phyloP scores from a whole-genome alignment of 2,113 vertebrate species.

The Sapayoa aenigma region DNA sequence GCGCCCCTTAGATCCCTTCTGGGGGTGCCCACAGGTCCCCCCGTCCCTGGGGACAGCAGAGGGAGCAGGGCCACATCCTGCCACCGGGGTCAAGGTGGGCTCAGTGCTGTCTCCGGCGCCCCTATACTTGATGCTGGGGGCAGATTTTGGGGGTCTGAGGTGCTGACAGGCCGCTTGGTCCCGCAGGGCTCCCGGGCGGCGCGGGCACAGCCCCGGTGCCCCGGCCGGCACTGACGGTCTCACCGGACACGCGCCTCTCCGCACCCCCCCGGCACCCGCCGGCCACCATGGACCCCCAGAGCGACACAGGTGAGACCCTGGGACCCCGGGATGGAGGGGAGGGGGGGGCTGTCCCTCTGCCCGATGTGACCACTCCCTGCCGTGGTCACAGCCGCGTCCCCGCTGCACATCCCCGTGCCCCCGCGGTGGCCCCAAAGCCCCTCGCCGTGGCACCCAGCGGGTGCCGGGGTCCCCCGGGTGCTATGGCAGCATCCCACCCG shows the following conservation, averaged over 20 bases:
- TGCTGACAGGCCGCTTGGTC: neutral
- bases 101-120: neutral
- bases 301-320: constrained; percentile 13
- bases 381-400: neutral
- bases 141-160: neutral
- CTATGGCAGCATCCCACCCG: accelerated
- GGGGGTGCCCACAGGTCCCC: neutral
- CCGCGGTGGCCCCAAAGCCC: too few species aligned
- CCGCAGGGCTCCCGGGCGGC: neutral
- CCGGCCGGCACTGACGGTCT: neutral
- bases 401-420: too few species aligned
- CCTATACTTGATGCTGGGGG: neutral
- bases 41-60: neutral
- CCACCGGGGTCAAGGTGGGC: neutral
- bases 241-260: neutral
- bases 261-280: neutral
- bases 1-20: neutral
- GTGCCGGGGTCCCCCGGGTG: accelerated
- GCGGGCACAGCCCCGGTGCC: neutral
- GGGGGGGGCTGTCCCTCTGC: neutral
- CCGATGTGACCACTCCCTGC: neutral
- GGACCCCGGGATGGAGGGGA: neutral
- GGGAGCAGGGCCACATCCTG: neutral
- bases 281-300: constrained; percentile 38
- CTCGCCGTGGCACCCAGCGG: accelerated